Evolutionary conservation across 2,888 invertebrate species (phyloP), one percentile per base, ranked within the genome.

Genomic region (Tethea ocularis): DNA sequence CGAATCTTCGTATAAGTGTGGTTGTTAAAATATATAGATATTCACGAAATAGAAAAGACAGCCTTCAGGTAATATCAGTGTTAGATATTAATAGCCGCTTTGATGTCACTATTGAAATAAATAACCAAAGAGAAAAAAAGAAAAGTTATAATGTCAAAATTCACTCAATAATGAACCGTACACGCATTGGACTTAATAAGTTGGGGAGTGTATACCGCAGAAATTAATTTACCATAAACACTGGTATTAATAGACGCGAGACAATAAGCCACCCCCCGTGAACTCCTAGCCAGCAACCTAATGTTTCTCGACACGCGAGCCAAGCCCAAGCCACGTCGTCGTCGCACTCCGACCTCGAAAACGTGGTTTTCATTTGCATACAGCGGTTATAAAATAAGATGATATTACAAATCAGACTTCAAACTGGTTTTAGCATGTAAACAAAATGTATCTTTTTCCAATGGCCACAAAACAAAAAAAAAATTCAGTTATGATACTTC

Each of bases 241-340:
- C 82, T 75, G 82, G 80, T 85, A 87, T 88, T 87, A 91, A 89
- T 90, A 90, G 89, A 88, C 81, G 83, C 86, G 85, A 91, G 91
- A 91, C 90, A 91, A 89, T 88, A 89, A 86, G 87, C 85, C 84
- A 87, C 85, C 90, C 87, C 84, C 80, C 79, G 80, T 80, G 81
- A 84, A 82, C 83, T 84, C 73, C 78, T 79, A 84, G 87, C 81
- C 83, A 82, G 81, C 76, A 77, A 78, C 78, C 84, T 90, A 91
- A 91, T 91, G 89, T 86, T 76, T 73, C 77, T 66, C 75, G 77
- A 82, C 91, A 91, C 91, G 91, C 91, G 83, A 91, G 66, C 80
- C 72, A 71, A 20, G 54, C 54, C 54, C 72, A 71, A 4, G 54
- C 54, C 54, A 54, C 54, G 54, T 22, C 78, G 73, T 71, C 79